phyloP scores from a whole-genome alignment of 2,888 invertebrate species.

The Biston stratarius region DNA sequence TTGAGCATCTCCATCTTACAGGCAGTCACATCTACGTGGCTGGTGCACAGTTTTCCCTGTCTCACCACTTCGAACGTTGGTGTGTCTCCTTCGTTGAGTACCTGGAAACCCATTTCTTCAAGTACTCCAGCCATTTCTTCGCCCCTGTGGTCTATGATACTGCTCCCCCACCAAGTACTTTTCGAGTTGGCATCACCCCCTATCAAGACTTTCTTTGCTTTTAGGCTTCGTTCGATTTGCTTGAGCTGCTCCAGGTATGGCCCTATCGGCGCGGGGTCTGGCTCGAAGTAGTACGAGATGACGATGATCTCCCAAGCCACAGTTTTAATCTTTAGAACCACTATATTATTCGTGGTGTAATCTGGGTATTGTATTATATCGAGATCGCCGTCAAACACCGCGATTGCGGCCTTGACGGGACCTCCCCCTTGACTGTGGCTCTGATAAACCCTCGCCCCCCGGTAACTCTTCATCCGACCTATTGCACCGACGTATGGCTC shows the following conservation, averaged over 20 bases:
- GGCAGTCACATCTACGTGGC: neutral
- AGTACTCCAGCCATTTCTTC: neutral
- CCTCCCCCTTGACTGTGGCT: too few relatives aligned
- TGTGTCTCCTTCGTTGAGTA: neutral
- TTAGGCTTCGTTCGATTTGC: accelerated
- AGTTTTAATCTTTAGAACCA: too few relatives aligned
- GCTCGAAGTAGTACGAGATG: too few relatives aligned
- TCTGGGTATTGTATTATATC: too few relatives aligned
- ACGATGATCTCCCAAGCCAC: too few relatives aligned
- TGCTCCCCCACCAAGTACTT: neutral
- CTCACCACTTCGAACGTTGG: neutral
- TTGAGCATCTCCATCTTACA: neutral
- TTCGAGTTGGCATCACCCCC: neutral
- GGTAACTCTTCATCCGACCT: too few relatives aligned
- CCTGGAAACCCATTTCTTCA: neutral
- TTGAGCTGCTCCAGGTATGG: neutral
- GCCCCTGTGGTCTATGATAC: neutral
- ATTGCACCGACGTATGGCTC: too few relatives aligned
- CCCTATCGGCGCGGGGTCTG: too few relatives aligned
- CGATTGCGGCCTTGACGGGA: too few relatives aligned
- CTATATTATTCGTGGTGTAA: too few relatives aligned
- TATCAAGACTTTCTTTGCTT: neutral
- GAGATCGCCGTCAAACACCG: too few relatives aligned
- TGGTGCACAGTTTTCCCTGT: neutral
- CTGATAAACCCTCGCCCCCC: too few relatives aligned